These are phyloP conservation scores for Sphecodes monilicornis DNA, from an alignment of 2,888 invertebrate genomes.

Conservation along the genomic window DNA sequence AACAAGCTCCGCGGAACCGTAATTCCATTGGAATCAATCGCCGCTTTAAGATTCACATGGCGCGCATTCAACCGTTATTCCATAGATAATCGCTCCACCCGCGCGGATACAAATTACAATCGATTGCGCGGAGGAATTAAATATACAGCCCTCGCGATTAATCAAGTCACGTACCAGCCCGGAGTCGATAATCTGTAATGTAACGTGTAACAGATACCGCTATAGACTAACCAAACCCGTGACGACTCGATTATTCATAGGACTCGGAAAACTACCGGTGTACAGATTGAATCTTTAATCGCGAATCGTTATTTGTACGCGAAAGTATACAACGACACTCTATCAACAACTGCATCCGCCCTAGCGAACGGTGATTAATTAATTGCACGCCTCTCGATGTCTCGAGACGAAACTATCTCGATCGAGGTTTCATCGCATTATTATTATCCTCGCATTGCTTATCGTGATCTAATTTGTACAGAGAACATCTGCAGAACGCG, in stretches of 20 bases:
- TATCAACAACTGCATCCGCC: background rate
- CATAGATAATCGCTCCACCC: constrained; percentile 37
- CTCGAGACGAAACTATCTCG: background rate
- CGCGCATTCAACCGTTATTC: constrained; percentile 26
- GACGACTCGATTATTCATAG: constrained; percentile 36
- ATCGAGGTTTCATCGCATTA: background rate
- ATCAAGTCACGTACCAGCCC: constrained; percentile 58
- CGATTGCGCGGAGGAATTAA: constrained; percentile 62
- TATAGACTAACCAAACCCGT: background rate
- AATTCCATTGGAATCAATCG: constrained; percentile 40
- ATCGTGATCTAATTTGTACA: background rate
- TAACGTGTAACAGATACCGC: constrained; percentile 34
- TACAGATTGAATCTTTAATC: constrained; percentile 27
- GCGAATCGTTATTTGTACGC: background rate
- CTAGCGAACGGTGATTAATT: background rate
- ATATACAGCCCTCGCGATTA: constrained; percentile 58
- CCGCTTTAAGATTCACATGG: constrained; percentile 22
- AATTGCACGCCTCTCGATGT: background rate
- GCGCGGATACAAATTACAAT: constrained; percentile 38
- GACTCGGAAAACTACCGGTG: constrained; percentile 18
- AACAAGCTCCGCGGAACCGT: background rate
- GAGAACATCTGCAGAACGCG: background rate
- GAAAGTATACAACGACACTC: background rate
- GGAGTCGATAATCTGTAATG: constrained; percentile 47
- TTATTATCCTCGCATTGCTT: background rate